Evolutionary conservation across 2,888 invertebrate genomes (phyloP).

Genomic region (Chironomus tentans): DNA sequence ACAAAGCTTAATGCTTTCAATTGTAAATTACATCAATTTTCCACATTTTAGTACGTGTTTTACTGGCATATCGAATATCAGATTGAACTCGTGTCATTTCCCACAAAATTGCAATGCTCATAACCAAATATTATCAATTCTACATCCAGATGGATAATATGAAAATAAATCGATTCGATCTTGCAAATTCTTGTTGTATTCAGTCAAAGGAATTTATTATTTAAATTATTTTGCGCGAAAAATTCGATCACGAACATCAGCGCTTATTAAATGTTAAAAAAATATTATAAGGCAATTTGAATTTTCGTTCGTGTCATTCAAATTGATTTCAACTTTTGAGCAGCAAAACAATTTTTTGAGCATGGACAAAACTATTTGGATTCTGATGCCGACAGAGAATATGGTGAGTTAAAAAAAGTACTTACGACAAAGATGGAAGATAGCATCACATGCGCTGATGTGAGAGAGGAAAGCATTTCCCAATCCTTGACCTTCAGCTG

Average conservation of each 20-base stretch:
- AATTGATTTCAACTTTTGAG: neutral
- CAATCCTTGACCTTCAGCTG: conserved; percentile 94
- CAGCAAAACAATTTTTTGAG: neutral
- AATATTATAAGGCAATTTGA: too few species aligned
- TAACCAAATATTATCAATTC: conserved; percentile 16
- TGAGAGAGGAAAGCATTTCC: conserved; percentile 99
- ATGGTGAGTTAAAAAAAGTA: too few species aligned
- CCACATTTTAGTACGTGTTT: conserved; percentile 13
- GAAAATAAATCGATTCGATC: conserved; percentile 23
- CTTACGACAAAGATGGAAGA: conserved; percentile 95
- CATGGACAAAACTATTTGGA: too few species aligned
- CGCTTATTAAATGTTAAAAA: too few species aligned
- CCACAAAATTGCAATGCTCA: conserved; percentile 4
- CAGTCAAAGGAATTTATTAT: conserved; percentile 9
- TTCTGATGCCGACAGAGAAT: too few species aligned
- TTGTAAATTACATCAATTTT: conserved; percentile 22
- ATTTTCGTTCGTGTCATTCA: too few species aligned
- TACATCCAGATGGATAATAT: neutral
- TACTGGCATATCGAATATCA: neutral
- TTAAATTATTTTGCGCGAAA: neutral
- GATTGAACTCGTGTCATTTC: conserved; percentile 14
- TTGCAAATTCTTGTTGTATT: neutral
- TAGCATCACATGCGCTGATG: conserved; percentile 96
- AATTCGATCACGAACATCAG: neutral
- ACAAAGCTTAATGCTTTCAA: neutral